Evolutionary conservation across 2,888 invertebrate species (phyloP).

Genomic region (Gastrophysa polygoni): DNA sequence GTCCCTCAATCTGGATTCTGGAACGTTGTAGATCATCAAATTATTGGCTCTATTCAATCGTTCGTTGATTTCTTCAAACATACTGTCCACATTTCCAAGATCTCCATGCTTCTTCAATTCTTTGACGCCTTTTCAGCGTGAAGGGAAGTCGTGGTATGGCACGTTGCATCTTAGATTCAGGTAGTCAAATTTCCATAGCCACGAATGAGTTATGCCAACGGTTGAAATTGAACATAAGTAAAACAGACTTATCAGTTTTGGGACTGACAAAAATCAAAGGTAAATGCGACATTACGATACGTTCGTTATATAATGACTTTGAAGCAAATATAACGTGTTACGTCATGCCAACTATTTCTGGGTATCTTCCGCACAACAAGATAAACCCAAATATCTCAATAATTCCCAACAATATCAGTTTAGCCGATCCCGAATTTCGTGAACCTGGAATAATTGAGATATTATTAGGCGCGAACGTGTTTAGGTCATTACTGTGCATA

Average conservation of each 20-base stretch:
- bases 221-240: too few relatives aligned
- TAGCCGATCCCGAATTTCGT: slow-evolving; percentile 15
- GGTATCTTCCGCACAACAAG: neutral
- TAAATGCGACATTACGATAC: neutral
- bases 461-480: slow-evolving; percentile 20
- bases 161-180: neutral
- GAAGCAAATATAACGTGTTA: slow-evolving; percentile 6
- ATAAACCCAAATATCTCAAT: neutral
- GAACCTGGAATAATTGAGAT: slow-evolving; percentile 14
- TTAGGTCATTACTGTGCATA: slow-evolving; percentile 17
- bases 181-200: too few relatives aligned
- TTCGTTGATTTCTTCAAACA: too few relatives aligned
- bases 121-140: too few relatives aligned
- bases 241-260: neutral
- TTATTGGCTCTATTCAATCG: too few relatives aligned
- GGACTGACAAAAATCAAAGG: neutral
- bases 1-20: too few relatives aligned
- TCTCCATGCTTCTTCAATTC: too few relatives aligned
- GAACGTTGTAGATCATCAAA: too few relatives aligned
- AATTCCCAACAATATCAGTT: slow-evolving; percentile 4
- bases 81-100: too few relatives aligned
- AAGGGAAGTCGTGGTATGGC: neutral
- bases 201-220: too few relatives aligned
- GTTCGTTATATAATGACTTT: neutral
- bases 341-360: slow-evolving; percentile 14